Percentiles rank a stretch among this genome's conserved stretches.
These are phyloP conservation scores for Polylopha cassiicola DNA, from an alignment of 2,888 invertebrate genomes.

Conservation along the genomic window DNA sequence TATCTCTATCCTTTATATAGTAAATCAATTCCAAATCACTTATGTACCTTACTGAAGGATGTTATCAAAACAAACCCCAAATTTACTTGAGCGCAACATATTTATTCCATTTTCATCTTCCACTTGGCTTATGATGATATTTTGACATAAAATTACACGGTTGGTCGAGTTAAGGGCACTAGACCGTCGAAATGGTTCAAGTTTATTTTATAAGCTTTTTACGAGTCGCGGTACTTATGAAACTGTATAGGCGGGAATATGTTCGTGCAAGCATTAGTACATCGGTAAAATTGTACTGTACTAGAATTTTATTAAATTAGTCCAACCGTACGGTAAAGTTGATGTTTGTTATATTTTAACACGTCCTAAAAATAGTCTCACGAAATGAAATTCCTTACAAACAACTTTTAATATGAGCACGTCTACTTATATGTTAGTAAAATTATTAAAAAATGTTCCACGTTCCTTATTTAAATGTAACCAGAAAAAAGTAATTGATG, in stretches of 20 bases:
- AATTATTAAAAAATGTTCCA: no score
- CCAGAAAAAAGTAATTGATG: no score
- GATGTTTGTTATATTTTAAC: no score
- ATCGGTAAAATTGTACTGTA: slow-evolving; percentile 1
- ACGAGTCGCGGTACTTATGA: slow-evolving; percentile 32
- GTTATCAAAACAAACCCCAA: slow-evolving; percentile 30
- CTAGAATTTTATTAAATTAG: no score
- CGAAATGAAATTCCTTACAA: no score
- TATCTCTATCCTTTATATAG: not conserved
- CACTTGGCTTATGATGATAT: slow-evolving; percentile 37
- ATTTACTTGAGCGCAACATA: slow-evolving; percentile 31
- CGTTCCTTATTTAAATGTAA: no score
- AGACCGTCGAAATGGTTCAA: slow-evolving; percentile 33
- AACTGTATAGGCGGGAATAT: slow-evolving; percentile 32
- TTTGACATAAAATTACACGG: slow-evolving; percentile 39
- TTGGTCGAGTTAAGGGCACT: slow-evolving; percentile 32
- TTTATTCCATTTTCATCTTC: slow-evolving; percentile 39
- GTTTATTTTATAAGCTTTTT: slow-evolving; percentile 37
- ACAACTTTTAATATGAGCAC: no score
- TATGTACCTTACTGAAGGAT: slow-evolving; percentile 24
- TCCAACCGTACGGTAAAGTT: no score
- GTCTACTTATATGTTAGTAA: no score
- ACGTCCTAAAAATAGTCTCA: no score
- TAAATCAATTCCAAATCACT: slow-evolving; percentile 23
- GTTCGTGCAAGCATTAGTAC: slow-evolving; percentile 21